Conservation (phyloP, 1,140 invertebrate genomes). For the Brachionus plicatilis region DNA sequence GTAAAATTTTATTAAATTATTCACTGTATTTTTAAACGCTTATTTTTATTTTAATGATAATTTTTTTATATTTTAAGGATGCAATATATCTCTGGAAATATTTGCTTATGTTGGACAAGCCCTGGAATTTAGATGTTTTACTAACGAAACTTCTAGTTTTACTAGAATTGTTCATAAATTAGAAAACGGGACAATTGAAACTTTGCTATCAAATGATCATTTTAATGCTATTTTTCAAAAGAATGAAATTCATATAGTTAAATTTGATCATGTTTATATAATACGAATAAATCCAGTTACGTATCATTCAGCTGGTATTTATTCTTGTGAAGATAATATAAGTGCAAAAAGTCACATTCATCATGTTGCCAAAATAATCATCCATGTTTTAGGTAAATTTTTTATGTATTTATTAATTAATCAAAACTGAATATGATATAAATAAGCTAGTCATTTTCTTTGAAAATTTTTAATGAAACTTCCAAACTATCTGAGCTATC, state of each 20-base stretch:
- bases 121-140: not conserved
- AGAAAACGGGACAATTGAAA: constrained; percentile 29
- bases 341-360: not conserved
- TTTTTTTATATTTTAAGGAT: not conserved
- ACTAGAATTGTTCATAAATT: not conserved
- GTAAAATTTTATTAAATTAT: not conserved
- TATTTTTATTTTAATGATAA: not conserved
- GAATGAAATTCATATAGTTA: constrained; percentile 24
- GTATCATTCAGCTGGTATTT: constrained; percentile 21
- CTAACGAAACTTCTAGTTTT: constrained; percentile 31
- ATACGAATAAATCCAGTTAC: constrained; percentile 31
- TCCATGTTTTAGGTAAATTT: constrained; percentile 16
- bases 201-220: constrained; percentile 33
- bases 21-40: not conserved
- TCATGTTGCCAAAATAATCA: not conserved
- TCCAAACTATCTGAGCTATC: no score
- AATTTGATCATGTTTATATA: not conserved
- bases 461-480: no score
- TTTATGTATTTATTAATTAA: not conserved
- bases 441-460: no score
- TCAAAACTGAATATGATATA: no score
- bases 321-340: constrained; percentile 31
- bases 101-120: not conserved
- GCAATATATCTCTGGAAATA: not conserved
- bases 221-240: not conserved